Base-by-base conservation (phyloP, 2,888 invertebrate species). In the Catocala fraxini region DNA sequence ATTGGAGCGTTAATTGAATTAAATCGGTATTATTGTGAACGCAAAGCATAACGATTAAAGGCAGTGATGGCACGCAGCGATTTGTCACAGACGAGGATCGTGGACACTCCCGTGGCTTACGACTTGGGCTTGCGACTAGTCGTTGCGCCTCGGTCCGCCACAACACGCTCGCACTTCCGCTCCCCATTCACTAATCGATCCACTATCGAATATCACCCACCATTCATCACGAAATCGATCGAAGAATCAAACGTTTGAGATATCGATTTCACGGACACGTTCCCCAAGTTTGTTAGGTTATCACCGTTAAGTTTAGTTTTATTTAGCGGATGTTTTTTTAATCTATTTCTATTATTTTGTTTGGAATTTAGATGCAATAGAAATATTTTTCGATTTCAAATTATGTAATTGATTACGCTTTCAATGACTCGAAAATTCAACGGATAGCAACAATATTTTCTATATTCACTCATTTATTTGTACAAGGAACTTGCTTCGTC, bases 181-280 rank as follows among this genome's bases (percentile, higher is more conserved):
- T 84, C 83, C 77, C 86, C 87, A 91, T 92, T 91, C 89, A 92
- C 86, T 84, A 89, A 88, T 88, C 89, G 88, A 90, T 88, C 84
- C 80, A 80, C 83, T 83, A 88, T 90, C 87, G 85, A 89, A 87
- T 90, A 82, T 86, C 87, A 83, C 79, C 85, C 82, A 81, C 84
- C 86, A 89, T 91, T 90, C 87, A 89, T 92, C 89, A 90, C 88
- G 89, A 88, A 89, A 89, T 90, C 89, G 89, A 92, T 89, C 84
- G 84, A 81, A 83, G 80, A 80, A 87, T 89, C 88, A 83, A 90
- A 88, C 87, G 84, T 87, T 85, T 83, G 80, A 83, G 83, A 86
- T 92, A 92, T 92, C 89, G 90, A 91, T 92, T 92, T 89, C 93
- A 86, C 80, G 80, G 80, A 75, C 83, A 85, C 84, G 86, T 81